Evolutionary conservation across 2,113 vertebrate species (phyloP), one percentile per base, ranked within the genome.

Genomic region (Eptesicus fuscus): DNA sequence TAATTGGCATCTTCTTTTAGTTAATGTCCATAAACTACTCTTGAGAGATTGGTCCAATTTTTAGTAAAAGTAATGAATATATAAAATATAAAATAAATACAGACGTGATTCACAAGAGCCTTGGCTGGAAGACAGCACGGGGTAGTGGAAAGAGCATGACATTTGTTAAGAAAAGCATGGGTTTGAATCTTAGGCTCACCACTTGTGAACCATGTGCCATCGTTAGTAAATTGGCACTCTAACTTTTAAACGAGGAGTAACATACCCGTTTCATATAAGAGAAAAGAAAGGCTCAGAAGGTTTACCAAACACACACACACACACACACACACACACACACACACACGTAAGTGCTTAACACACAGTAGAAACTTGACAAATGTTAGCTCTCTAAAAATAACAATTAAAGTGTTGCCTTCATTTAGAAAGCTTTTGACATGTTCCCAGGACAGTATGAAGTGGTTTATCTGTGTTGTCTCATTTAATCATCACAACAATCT

Each of bases 1-100:
- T 61, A 74, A 16, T 37, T 93, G 40, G 12, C 25, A 70, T 93
- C 76, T 85, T 49, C 67, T 93, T 93, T 71, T 37, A 85, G 44
- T 80, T 85, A 70, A 67, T 65, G 76, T 61, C 84, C 47, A 4
- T 44, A 86, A 86, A 83, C 47, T 67, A 23, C 14, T 6, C 77
- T 92, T 73, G 63, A 86, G 44, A 44, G 6, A 56, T 23, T 59
- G 8, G 37, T 9, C 23, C 30, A 86, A 51, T n/a, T 49, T 86
- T 85, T 56, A 65, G 28, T 80, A 51, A 76, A 76, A 35, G 20
- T 63, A 32, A 67, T 9, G 13, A 83, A 44, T 22, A 49, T 23
- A 59, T 73, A 37, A 95, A 84, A 73, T 28, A 88, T 42, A 83
- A 79, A 56, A 70, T 59, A 83, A 71, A 67, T 37, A 83, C 61